Base-by-base conservation (phyloP, 2,888 invertebrate species). In the Xestia sexstrigata region DNA sequence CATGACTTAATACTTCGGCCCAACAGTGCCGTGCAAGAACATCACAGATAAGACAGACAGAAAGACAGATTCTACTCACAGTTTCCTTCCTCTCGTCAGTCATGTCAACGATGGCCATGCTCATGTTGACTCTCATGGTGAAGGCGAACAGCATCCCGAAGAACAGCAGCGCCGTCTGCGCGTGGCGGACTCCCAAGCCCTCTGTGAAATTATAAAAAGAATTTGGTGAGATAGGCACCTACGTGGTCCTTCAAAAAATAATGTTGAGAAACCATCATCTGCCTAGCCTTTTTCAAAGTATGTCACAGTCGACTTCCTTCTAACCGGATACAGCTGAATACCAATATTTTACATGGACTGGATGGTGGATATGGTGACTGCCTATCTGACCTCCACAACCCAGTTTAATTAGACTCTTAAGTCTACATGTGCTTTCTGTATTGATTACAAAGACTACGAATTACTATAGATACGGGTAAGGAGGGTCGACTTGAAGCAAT, bases 21-120 rank as follows among this genome's bases (percentile, higher is more conserved):
- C 26, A 58, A 17, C 26, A 58, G 26, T 26, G 26, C 26, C 15
- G 26, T 1, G 26, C 8, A 7, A 58, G n/a, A 9, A 39, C 0
- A 26, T 23, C 20, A 26, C 4, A 26, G 26, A 58, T 55, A 13
- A 11, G 9, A 9, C 52, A 52, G 23, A 11, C 52, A 52, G 11
- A n/a, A 52, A 55, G 55, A 55, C 26, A 26, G 20, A 30, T 62
- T 30, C 9, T 26, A 26, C 91, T 86, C 62, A 93, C 94, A 35
- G 77, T 78, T 17, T 90, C 85, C 13, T 88, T 91, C 2, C 72
- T 74, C 0, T 23, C 66, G 70, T 94, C 95, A 0, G 97, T 97
- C 98, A 98, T 98, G 55, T 97, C 97, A 0, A 98, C 97, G 73
- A 98, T 97, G 8, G 97, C 97, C 88, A 98, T 97, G 75, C 98